Percentiles rank a stretch among this genome's conserved stretches.
Conservation (phyloP, 2,797 vertebrate species). For the Peromyscus eremicus region DNA sequence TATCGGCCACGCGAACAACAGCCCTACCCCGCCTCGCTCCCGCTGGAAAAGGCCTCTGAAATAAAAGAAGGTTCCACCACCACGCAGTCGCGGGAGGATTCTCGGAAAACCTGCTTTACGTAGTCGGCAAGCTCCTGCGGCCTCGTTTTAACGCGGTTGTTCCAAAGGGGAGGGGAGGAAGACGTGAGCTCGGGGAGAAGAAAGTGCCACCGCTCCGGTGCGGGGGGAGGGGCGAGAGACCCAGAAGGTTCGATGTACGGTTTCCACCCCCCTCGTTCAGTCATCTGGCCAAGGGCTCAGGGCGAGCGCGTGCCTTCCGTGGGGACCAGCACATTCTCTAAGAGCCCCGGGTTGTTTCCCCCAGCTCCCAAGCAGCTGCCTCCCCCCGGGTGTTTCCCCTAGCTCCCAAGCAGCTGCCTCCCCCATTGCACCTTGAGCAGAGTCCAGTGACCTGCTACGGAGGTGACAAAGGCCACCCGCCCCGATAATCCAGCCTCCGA, state of each 20-base stretch:
- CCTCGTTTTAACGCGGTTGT: background rate
- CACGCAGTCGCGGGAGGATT: background rate
- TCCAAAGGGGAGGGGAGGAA: background rate
- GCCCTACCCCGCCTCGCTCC: background rate
- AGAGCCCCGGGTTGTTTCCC: background rate
- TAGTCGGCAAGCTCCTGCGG: background rate
- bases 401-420: background rate
- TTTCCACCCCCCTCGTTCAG: background rate
- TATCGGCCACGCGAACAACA: constrained; percentile 59
- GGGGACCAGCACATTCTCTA: background rate
- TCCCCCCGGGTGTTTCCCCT: background rate
- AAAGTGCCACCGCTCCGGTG: background rate
- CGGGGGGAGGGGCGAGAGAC: background rate
- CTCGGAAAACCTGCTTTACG: background rate
- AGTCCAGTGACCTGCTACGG: background rate
- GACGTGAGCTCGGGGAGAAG: background rate
- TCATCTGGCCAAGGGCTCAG: background rate
- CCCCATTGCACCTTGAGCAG: background rate
- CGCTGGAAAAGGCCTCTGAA: constrained; percentile 56
- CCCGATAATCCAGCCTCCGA: background rate
- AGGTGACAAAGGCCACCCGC: constrained; percentile 24
- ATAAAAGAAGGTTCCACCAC: constrained; percentile 57
- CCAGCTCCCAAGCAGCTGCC: background rate
- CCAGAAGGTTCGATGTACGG: background rate
- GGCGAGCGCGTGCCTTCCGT: background rate